Evolutionary conservation across 1,140 invertebrate species (phyloP), one percentile per base, ranked within the genome.

Genomic region (Drosophila oshimai): DNA sequence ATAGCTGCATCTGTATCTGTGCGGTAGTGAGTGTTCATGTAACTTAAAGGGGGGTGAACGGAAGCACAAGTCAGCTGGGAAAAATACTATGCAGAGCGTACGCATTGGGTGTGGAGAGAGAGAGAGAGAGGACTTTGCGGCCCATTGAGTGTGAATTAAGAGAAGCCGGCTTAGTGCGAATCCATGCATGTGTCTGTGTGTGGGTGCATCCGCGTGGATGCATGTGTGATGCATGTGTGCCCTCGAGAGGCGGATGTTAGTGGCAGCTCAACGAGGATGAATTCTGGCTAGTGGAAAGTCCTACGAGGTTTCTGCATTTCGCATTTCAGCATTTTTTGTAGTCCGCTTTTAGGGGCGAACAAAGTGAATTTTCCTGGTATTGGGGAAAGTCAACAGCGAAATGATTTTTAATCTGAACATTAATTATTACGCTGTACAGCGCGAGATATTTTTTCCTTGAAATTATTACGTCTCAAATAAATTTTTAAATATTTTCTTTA

Each of bases 31-130:
- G 47, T n/a, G 57, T 24, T 51, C 37, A 28, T 51, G 53, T 51
- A 55, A 33, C 22, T 29, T 49, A 57, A 60, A 29, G 58, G 39
- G 57, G 68, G 70, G 60, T 69, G 54, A 65, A 34, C 20, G 26
- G 22, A n/a, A n/a, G n/a, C n/a, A n/a, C 29, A 29, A 83, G 60
- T 79, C 80, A 86, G 80, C 71, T 84, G 80, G 74, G 74, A 84
- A 67, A 75, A 75, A 68, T 84, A 84, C 60, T 75, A 44, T 44
- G 22, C 41, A 26, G 41, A 26, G 41, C 22, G 41, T 44, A 79
- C 57, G 70, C 53, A 55, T 51, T 26, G 28, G 18, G 45, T 22
- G 45, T n/a, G 22, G 10, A 51, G 34, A 10, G 20, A 41, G 26
- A 55, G 28, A 53, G 15, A 46, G 2, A 29, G 7, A 53, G 46